Conservation (phyloP, 2,888 invertebrate genomes). For the Branchipolynoe longqiensis region DNA sequence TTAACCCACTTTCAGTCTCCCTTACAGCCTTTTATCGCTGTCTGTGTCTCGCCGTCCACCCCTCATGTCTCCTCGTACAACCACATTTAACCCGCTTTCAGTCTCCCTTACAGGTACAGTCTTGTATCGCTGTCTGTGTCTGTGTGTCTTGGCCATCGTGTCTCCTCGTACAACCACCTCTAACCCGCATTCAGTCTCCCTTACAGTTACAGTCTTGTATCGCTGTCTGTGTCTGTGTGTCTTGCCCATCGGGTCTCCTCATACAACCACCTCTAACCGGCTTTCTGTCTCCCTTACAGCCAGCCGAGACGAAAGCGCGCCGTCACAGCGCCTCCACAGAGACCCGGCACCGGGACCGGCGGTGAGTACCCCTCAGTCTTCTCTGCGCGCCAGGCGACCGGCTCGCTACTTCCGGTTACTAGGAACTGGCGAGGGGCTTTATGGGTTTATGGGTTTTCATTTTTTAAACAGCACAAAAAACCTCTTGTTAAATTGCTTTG, state of each 20-base stretch:
- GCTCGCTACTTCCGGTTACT: too few species aligned
- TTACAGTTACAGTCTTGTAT: neutral
- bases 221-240: neutral
- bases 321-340: conserved; percentile 1
- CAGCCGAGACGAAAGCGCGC: neutral
- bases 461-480: too few species aligned
- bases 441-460: too few species aligned
- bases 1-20: too few species aligned
- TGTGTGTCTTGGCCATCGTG: neutral
- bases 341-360: neutral
- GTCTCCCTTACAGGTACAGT: neutral
- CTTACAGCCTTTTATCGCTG: too few species aligned
- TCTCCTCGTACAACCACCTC: neutral
- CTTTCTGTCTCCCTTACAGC: neutral
- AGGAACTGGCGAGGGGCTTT: too few species aligned
- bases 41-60: too few species aligned
- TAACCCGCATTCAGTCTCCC: neutral
- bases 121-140: neutral
- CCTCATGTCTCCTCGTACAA: too few species aligned
- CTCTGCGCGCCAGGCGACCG: too few species aligned
- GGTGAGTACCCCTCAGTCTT: conserved; percentile 9
- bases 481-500: too few species aligned
- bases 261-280: neutral
- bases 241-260: neutral
- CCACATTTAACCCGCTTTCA: too few species aligned